Evolutionary conservation across 2,113 vertebrate genomes (phyloP).

Genomic region (Hyla sarda): DNA sequence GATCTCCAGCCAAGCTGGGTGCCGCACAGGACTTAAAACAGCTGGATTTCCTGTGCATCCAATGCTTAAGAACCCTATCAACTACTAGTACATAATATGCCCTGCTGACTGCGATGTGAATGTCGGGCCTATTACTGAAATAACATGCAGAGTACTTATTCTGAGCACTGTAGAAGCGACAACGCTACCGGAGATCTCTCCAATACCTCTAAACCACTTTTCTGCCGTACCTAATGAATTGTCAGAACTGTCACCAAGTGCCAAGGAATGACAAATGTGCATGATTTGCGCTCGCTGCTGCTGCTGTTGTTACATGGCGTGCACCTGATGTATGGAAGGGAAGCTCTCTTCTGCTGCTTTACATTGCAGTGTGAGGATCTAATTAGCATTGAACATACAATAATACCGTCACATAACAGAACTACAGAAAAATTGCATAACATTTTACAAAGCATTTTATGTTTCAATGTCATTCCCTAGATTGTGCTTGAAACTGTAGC

Average conservation of each 20-base stretch:
- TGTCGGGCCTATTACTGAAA: constrained; percentile 77
- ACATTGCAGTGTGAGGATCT: constrained; percentile 75
- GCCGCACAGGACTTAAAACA: constrained; percentile 4
- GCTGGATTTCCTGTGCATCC: constrained; percentile 11
- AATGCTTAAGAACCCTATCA: constrained; percentile 20
- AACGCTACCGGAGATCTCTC: constrained; percentile 75
- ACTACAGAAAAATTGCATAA: too few species aligned
- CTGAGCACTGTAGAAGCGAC: constrained; percentile 77
- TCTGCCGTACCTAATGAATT: constrained; percentile 83
- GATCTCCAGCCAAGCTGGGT: constrained; percentile 22
- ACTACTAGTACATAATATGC: constrained; percentile 9
- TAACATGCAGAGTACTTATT: constrained; percentile 83
- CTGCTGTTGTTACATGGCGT: constrained; percentile 74
- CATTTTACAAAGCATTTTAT: too few species aligned
- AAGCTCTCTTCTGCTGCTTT: constrained; percentile 73
- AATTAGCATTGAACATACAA: constrained; percentile 68
- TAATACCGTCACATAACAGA: constrained; percentile 62
- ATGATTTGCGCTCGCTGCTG: constrained; percentile 76
- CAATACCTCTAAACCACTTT: constrained; percentile 80
- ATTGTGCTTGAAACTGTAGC: background rate
- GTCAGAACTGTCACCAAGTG: constrained; percentile 84
- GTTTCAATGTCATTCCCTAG: rapidly evolving
- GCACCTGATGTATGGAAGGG: constrained; percentile 81
- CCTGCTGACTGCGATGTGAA: constrained; percentile 73
- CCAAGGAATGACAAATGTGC: constrained; percentile 85